Base-by-base conservation (phyloP, 2,888 invertebrate species). In the Calliopum simillimum region DNA sequence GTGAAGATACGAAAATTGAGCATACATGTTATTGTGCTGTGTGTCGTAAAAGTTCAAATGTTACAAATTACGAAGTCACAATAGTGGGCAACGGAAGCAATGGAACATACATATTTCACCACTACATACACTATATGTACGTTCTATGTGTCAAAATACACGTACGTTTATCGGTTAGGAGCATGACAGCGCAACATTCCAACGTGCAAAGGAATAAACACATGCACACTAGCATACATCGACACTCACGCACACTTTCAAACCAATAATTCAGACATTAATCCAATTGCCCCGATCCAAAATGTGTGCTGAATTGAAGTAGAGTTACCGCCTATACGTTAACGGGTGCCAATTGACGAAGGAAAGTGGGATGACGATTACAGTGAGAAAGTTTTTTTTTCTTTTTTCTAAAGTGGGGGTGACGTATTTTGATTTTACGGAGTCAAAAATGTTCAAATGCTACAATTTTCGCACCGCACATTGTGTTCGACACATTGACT, bases 261-360 rank as follows among this genome's bases (percentile, higher is more conserved):
- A 51, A 16, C 51, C 51, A 51, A 51, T 51, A 51, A 51, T 51
- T 51, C 51, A 51, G 51, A 51, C 51, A 51, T 51, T 51, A 51
- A 51, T 51, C 51, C 51, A 51, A 51, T 51, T 51, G 51, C 51
- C 51, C 51, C 51, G 51, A 51, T 51, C 51, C 51, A 21, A 51
- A 51, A 51, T 19, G 51, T 19, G 51, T n/a, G 51, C 51, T 51
- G 51, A 51, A 16, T 16, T 21, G 33, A 33, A 33, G 33, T 33
- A 33, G 33, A 33, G 33, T 33, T 33, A 33, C 33, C 33, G 33
- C 33, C 33, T 33, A 4, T 33, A 33, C 8, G 33, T 33, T 33
- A 33, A 19, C 49, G n/a, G 49, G 12, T 49, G 6, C 13, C 49
- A 49, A 49, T 16, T 49, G 19, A n/a, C 8, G 33, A 14, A n/a